Base-by-base conservation (phyloP, 2,113 vertebrate species). In the Alouatta palliata region DNA sequence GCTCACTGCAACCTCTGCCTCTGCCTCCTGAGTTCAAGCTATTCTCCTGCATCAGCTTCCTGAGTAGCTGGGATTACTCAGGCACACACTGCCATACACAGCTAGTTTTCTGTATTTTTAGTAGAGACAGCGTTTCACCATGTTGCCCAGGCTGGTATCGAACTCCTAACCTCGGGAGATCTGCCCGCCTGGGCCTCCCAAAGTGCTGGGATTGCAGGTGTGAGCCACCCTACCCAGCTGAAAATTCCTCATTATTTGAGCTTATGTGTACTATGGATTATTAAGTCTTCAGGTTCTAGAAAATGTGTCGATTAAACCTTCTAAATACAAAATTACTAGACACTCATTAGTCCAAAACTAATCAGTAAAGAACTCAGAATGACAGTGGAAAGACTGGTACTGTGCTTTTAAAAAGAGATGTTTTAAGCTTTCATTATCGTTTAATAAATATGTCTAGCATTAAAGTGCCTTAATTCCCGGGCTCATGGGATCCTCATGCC, bases 221-320 rank as follows among this genome's bases (percentile, higher is more conserved):
- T 61, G 58, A 61, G 25, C 58, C 25, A 61, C 10, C 58, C 11
- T 4, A 3, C 58, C 58, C 5, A 9, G 10, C 25, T 25, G 25
- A 68, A 96, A 96, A 83, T n/a, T 86, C 56, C 30, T 91, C 27
- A 77, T 58, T 80, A 37, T 76, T 81, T 97, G 52, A 90, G 54
- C 32, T 73, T 91, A 27, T 95, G 27, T 79, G 85, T 95, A 83
- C 47, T 92, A 45, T n/a, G 9, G 61, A 73, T 96, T 91, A 37
- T 83, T 94, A 35, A 91, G 5, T 93, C 10, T 87, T 93, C 19
- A 71, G 17, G 12, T 82, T 81, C 49, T 84, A 75, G 91, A 90
- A 92, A 64, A 45, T 77, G 30, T 9, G 23, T 90, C 75, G 25
- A 49, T 91, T 96, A 71, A 68, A 91, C 86, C 37, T 91, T 43